Base-by-base conservation (phyloP, 2,888 invertebrate species). In the Melanostoma scalare region DNA sequence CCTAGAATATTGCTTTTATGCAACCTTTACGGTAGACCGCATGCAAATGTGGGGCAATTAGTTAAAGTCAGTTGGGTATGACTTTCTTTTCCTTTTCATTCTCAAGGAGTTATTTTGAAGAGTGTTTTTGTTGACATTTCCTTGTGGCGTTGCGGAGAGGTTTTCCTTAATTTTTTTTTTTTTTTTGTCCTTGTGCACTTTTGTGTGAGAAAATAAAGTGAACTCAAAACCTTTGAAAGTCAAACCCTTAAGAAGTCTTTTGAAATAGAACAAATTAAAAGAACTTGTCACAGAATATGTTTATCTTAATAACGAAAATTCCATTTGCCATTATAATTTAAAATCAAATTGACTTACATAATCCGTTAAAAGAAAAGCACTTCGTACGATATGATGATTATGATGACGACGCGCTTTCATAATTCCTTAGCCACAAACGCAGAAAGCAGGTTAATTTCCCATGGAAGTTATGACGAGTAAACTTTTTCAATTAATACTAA, bases 401-500 rank as follows among this genome's bases (percentile, higher is more conserved):
- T 9, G 30, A 56, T 4, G 36, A 56, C 20, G 38, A 42, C 42
- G 52, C 36, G 52, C 2, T 10, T 52, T 48, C 60, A 40, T 60
- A n/a, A 46, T 46, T 38, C 40, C 38, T 44, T 20, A 30, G 33
- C 38, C 73, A 73, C 40, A 48, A 55, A 72, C 20, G 20, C 20
- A 20, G 20, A 20, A 20, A 20, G 58, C 53, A 55, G 67, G 72
- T 82, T 74, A 73, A 69, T 69, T 65, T 74, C 48, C 60, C 40
- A 3, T 65, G 56, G 65, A 82, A 73, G 63, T 65, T 73, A 55
- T 55, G 53, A 35, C 10, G 38, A 36, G 40, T 38, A 77, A 82
- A 82, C 69, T 82, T 82, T 82, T 82, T 78, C 82, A 82, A 82
- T 82, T 82, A 82, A 78, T 77, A 69, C 69, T 38, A 65, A 65